These are phyloP conservation scores for Vespertilio murinus DNA, from an alignment of 2,797 vertebrate species.

Conservation along the genomic window DNA sequence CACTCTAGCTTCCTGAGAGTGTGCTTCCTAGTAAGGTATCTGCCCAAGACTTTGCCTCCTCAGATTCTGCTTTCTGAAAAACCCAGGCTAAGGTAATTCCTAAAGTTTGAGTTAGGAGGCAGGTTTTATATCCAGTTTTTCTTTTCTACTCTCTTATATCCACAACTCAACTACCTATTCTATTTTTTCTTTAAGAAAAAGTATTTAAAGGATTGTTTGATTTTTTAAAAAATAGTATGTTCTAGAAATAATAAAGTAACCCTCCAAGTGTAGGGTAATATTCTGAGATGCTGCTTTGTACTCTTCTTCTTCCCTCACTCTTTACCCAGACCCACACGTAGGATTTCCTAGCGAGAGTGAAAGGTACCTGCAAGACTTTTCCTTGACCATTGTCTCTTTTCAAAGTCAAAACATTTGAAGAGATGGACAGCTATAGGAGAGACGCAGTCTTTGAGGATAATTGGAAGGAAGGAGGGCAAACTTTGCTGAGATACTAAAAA, in stretches of 20 bases:
- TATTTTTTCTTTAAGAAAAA: background rate
- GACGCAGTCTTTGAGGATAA: background rate
- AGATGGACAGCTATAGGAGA: background rate
- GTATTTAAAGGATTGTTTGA: background rate
- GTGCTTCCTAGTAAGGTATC: background rate
- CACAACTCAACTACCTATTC: background rate
- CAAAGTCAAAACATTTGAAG: background rate
- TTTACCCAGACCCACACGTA: background rate
- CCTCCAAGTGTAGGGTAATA: background rate
- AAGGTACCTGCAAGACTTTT: background rate
- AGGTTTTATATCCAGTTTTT: background rate
- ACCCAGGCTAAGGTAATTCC: background rate
- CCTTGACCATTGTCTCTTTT: constrained; percentile 22
- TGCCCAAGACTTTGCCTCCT: background rate
- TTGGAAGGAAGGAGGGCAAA: background rate
- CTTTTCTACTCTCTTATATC: background rate
- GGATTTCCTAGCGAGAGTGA: background rate
- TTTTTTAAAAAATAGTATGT: background rate
- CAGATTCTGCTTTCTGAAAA: background rate
- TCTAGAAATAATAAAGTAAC: constrained; percentile 8
- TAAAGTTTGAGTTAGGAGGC: background rate
- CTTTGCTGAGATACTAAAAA: background rate
- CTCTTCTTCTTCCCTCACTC: background rate
- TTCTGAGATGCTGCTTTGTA: background rate
- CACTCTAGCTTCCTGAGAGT: background rate